Evolutionary conservation across 35 echinoderm and acorn worm species (phyloP).

Genomic region (Ophiothrix spiculata): DNA sequence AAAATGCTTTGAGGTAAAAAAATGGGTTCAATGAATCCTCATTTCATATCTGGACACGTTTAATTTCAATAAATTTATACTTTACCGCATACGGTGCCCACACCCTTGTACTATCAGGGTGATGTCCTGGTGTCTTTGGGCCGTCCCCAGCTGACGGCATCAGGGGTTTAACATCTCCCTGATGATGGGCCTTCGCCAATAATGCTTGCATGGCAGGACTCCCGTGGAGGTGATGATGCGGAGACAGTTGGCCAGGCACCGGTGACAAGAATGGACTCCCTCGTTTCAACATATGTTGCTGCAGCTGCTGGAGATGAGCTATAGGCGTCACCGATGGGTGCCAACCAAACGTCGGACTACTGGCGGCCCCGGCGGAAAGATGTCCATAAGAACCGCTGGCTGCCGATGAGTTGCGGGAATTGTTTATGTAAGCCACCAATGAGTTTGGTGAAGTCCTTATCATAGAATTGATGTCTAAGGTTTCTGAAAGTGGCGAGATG

Average conservation of each 20-base stretch:
- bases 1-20: no score
- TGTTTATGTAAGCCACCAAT: slow-evolving; percentile 98
- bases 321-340: slow-evolving; percentile 78
- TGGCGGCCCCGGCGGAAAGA: slow-evolving; percentile 71
- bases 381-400: slow-evolving; percentile 96
- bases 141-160: background rate
- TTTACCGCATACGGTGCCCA: background rate
- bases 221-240: slow-evolving; percentile 9
- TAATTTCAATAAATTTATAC: no score
- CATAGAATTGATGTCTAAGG: slow-evolving; percentile 94
- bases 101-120: slow-evolving; percentile 10
- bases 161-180: slow-evolving; percentile 16
- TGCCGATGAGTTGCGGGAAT: slow-evolving; percentile 78
- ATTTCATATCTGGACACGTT: no score
- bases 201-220: slow-evolving; percentile 76
- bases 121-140: background rate
- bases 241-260: slow-evolving; percentile 12
- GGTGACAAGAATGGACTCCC: slow-evolving; percentile 3
- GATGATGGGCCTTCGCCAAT: slow-evolving; percentile 62
- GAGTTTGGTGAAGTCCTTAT: slow-evolving; percentile 97
- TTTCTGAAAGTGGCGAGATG: slow-evolving; percentile 89
- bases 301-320: slow-evolving; percentile 88
- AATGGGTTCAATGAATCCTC: no score
- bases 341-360: slow-evolving; percentile 66
- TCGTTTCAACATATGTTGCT: slow-evolving; percentile 91